Conservation (phyloP, 2,797 vertebrate species). For the Pseudochromis fuscus region DNA sequence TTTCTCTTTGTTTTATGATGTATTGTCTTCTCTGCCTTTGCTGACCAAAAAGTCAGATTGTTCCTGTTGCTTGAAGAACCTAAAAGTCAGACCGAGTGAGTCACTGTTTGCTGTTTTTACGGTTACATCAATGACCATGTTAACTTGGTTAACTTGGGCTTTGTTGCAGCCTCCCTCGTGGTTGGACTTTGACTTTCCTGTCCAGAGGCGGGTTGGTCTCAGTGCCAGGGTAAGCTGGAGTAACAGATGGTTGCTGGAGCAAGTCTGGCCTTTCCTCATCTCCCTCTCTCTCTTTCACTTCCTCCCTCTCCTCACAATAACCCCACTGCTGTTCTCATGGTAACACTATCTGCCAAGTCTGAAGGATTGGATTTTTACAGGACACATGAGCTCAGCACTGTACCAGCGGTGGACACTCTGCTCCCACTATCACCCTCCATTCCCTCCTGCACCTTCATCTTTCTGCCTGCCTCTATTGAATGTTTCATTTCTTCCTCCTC, state of each 20-base stretch:
- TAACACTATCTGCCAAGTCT: slow-evolving; percentile 98
- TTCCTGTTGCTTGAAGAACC: slow-evolving; percentile 1
- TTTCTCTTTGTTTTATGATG: not conserved
- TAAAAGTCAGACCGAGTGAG: not conserved
- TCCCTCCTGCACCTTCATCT: slow-evolving; percentile 78
- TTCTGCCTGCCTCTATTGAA: slow-evolving; percentile 56
- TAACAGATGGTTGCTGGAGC: slow-evolving; percentile 98
- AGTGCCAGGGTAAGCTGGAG: slow-evolving; percentile 88
- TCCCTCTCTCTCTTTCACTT: slow-evolving; percentile 31
- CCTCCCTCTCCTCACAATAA: slow-evolving; percentile 87
- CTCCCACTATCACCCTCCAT: slow-evolving; percentile 61
- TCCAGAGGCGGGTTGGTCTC: slow-evolving; percentile 76
- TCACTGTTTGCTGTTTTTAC: not conserved
- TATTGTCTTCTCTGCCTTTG: not conserved
- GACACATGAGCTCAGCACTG: slow-evolving; percentile 89
- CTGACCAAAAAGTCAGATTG: not conserved
- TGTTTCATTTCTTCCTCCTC: slow-evolving; percentile 61
- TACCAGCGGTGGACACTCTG: slow-evolving; percentile 83
- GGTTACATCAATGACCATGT: not conserved
- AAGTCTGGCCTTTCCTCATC: slow-evolving; percentile 81
- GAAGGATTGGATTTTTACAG: slow-evolving; percentile 95
- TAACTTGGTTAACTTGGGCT: slow-evolving; percentile 13
- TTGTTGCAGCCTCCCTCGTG: slow-evolving; percentile 18
- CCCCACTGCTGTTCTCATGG: slow-evolving; percentile 97
- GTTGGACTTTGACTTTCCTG: slow-evolving; percentile 69